phyloP scores from a whole-genome alignment of 2,797 vertebrate genomes.

The Acomys russatus region DNA sequence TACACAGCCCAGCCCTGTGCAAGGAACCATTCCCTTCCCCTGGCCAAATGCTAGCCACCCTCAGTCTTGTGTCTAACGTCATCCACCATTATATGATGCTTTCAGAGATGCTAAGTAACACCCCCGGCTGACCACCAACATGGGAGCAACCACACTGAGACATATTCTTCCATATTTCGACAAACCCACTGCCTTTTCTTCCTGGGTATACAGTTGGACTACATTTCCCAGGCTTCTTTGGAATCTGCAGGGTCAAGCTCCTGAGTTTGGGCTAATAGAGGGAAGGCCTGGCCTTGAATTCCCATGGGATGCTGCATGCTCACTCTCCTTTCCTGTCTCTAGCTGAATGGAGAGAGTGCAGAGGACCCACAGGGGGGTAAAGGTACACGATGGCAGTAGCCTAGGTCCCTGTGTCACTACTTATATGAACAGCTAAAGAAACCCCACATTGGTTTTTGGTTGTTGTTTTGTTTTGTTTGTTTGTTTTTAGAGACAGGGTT shows the following conservation, averaged over 20 bases:
- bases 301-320: background rate
- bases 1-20: background rate
- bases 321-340: background rate
- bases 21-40: background rate
- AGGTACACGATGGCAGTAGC: background rate
- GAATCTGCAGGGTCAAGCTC: background rate
- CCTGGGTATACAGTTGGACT: background rate
- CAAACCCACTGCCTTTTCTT: background rate
- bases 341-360: background rate
- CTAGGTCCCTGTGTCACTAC: background rate
- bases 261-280: background rate
- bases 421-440: background rate
- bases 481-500: too few relatives aligned
- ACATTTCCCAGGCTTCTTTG: background rate
- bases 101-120: background rate
- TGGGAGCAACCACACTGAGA: background rate
- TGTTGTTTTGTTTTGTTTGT: too few relatives aligned
- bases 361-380: background rate
- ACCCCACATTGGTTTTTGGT: background rate
- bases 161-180: background rate
- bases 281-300: background rate
- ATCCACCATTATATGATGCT: background rate
- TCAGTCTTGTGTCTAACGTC: background rate
- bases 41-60: background rate
- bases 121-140: background rate